Base-by-base conservation (phyloP, 2,797 vertebrate genomes). In the Crocodylus rhombifer region DNA sequence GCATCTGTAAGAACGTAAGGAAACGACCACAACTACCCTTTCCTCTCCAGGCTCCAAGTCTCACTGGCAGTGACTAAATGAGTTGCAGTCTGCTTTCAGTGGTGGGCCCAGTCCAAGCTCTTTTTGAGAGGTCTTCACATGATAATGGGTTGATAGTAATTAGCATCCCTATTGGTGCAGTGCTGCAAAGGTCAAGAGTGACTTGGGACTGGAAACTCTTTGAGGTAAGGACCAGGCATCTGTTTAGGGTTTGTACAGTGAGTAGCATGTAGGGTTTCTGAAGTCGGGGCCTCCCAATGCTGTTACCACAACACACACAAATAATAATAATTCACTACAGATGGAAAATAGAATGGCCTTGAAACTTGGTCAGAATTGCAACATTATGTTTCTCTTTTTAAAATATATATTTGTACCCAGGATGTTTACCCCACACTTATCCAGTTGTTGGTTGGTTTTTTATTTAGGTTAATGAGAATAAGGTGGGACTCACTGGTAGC, bases 401-500 rank as follows among this genome's bases (percentile, higher is more conserved):
- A 30, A 71, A 36, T 86, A 77, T 1, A 26, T 51, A 51, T 51
- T 10, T 51, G 51, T 51, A 73, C 36, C 14, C 14, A 26, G 36
- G 51, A 23, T 73, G 21, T 26, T 51, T 71, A 21, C 23, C 26
- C 30, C 36, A 62, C 28, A 7, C 20, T 67, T 79, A 25, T 16
- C 3, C 1, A 79, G 82, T 51, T 26, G 0, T 57, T 11, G 77
- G 62, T n/a, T 90, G 0, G 0, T 76, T 85, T 92, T 80, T 74
- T 3, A 16, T 51, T 4, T 60, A 36, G 11, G 16, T 42, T 62
- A 42, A 14, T 79, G 42, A 78, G 69, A 91, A 71, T 73, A 85
- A 92, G 80, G 51, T 28, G 91, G 88, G 85, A 98, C 98, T 99
- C 96, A 99, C 99, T 99, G 99, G 97, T 99, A 99, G 96, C 99